These are phyloP conservation scores for Nyctalus aviator DNA, from an alignment of 2,797 vertebrate species.

Conservation along the genomic window DNA sequence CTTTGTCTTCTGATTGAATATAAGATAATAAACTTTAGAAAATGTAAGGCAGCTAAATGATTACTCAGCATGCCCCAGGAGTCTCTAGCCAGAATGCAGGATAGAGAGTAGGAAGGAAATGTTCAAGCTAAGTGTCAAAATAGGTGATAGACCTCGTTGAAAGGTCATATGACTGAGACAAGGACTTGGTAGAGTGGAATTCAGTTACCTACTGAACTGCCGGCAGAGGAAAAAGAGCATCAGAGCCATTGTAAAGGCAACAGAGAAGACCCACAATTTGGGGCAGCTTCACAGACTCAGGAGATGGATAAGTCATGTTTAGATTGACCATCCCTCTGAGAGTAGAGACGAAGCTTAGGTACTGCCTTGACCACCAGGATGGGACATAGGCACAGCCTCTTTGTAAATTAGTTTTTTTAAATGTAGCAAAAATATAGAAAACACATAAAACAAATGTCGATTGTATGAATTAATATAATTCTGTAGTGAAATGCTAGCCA, in stretches of 20 bases:
- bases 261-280: neutral
- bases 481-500: neutral
- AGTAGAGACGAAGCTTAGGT: neutral
- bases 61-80: neutral
- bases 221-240: neutral
- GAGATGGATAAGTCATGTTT: rapidly evolving
- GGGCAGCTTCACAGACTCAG: neutral
- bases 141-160: neutral
- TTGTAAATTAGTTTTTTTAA: neutral
- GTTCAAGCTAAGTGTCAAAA: neutral
- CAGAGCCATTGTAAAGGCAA: neutral
- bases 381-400: neutral
- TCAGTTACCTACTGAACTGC: neutral
- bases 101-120: neutral
- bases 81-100: neutral
- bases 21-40: neutral
- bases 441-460: neutral
- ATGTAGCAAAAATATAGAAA: neutral
- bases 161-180: neutral
- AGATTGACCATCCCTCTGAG: neutral
- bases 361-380: rapidly evolving
- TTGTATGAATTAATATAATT: neutral
- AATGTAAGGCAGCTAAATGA: neutral
- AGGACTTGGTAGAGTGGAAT: neutral
- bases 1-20: neutral